These are phyloP conservation scores for Dolomedes plantarius DNA, from an alignment of 2,888 invertebrate genomes.

Conservation along the genomic window DNA sequence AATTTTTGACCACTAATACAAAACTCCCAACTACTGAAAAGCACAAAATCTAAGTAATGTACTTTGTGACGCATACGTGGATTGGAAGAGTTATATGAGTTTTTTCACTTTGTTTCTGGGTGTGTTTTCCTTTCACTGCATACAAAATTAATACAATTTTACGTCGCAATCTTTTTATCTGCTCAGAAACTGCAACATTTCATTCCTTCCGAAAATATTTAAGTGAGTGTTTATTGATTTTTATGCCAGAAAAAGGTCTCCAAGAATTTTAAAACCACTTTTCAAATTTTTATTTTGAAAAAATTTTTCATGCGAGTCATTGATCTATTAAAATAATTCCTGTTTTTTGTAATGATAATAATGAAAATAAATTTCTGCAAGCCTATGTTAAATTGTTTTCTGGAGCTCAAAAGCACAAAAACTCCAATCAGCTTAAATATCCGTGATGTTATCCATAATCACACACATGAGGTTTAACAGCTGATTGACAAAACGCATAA, in stretches of 20 bases:
- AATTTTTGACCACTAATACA: neutral
- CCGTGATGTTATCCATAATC: neutral
- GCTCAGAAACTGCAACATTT: conserved; percentile 1
- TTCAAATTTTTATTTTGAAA: too few species aligned
- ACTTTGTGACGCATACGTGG: conserved; percentile 26
- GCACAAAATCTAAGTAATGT: conserved; percentile 26
- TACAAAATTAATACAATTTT: conserved; percentile 39
- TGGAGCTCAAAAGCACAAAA: too few species aligned
- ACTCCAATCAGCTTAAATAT: neutral
- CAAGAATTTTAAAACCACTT: too few species aligned
- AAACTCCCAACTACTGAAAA: neutral
- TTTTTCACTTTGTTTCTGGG: conserved; percentile 48
- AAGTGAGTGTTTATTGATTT: too few species aligned
- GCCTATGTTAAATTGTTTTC: too few species aligned
- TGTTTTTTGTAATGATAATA: too few species aligned
- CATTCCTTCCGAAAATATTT: too few species aligned
- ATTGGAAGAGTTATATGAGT: conserved; percentile 35
- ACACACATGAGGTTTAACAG: neutral
- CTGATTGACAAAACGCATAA: neutral
- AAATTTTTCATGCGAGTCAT: too few species aligned
- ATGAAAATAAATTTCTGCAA: too few species aligned
- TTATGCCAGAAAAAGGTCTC: too few species aligned
- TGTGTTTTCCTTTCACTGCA: conserved; percentile 12
- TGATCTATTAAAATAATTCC: too few species aligned
- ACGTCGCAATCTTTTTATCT: neutral